phyloP scores from a whole-genome alignment of 2,113 vertebrate species.

The Anarhynchus alexandrinus region DNA sequence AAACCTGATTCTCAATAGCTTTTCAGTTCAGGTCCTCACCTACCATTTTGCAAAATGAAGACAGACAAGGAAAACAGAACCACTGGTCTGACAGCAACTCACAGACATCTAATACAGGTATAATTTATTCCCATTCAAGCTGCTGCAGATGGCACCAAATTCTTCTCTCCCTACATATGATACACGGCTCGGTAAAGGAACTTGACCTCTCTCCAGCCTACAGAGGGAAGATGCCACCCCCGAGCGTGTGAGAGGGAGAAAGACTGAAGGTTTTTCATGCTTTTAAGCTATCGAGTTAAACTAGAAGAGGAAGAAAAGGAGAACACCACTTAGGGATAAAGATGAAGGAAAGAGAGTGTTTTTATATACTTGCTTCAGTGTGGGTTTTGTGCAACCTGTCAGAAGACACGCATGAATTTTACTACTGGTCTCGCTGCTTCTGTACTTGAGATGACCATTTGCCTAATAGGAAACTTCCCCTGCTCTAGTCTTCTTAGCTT shows the following conservation, averaged over 20 bases:
- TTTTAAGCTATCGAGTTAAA: neutral
- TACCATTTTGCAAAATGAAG: slow-evolving; percentile 8
- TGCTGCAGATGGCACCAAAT: neutral
- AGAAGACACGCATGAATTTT: neutral
- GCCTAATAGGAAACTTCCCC: neutral
- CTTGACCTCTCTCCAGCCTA: neutral
- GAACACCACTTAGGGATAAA: neutral
- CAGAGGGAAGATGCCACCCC: neutral
- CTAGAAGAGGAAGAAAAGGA: neutral
- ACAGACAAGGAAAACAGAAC: neutral
- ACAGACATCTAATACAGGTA: neutral
- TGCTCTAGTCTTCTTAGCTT: neutral
- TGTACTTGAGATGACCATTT: neutral
- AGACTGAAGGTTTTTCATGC: neutral
- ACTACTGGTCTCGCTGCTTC: neutral
- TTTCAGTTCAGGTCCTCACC: slow-evolving; percentile 7
- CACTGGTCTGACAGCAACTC: neutral
- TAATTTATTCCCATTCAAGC: neutral
- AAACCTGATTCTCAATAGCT: neutral
- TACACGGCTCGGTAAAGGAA: neutral
- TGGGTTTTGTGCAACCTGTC: neutral
- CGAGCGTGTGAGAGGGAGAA: neutral
- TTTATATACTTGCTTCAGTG: neutral
- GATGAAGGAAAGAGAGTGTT: neutral
- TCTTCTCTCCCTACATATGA: neutral